These are phyloP conservation scores for Opisthocomus hoazin DNA, from an alignment of 2,113 vertebrate genomes.

Conservation along the genomic window DNA sequence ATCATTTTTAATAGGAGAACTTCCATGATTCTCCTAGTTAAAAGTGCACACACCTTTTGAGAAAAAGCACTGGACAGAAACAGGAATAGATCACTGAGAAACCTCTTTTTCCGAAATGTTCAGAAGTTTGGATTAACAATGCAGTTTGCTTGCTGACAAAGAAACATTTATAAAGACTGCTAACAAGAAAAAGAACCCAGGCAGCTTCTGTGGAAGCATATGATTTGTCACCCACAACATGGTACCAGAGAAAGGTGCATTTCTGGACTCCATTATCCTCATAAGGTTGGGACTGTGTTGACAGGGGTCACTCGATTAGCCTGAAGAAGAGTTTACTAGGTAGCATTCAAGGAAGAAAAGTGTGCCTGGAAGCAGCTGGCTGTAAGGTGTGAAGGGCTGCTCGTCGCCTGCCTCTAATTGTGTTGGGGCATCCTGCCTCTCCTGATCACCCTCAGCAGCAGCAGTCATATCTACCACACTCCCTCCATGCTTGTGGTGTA, in stretches of 20 bases:
- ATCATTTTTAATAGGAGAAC: neutral
- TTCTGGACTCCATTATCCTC: neutral
- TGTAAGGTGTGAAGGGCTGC: neutral
- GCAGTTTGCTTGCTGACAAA: neutral
- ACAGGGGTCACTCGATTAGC: neutral
- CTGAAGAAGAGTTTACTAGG: neutral
- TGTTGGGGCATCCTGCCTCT: neutral
- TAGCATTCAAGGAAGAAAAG: neutral
- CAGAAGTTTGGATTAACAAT: neutral
- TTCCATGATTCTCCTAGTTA: neutral
- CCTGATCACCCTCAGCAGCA: neutral
- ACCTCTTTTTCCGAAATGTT: neutral
- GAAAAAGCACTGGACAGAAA: neutral
- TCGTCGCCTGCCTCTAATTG: neutral
- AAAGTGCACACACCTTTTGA: neutral
- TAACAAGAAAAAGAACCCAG: neutral
- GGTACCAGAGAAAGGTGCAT: neutral
- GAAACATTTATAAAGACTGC: neutral
- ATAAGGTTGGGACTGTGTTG: neutral
- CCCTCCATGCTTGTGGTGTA: too few species aligned
- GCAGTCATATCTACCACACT: neutral
- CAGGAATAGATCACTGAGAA: neutral
- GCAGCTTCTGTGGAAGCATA: neutral
- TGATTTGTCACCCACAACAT: neutral
- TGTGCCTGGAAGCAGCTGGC: neutral